Conservation (phyloP, 2,797 vertebrate genomes). For the Parotocinclus haroldoi region DNA sequence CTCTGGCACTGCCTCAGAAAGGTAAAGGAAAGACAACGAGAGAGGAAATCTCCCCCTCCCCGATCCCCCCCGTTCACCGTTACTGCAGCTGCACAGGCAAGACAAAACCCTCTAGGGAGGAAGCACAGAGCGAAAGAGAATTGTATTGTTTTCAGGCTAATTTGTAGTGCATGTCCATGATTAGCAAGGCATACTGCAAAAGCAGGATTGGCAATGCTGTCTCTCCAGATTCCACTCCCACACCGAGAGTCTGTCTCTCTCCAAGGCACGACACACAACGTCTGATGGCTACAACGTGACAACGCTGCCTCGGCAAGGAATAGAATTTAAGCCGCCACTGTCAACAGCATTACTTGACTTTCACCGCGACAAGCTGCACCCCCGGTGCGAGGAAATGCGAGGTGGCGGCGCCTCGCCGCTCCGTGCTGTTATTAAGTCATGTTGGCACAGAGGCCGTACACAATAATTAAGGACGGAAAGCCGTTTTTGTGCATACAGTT, state of each 20-base stretch:
- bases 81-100: constrained; percentile 60
- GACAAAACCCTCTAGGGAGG: constrained; percentile 61
- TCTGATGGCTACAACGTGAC: constrained; percentile 58
- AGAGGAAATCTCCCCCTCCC: constrained; percentile 56
- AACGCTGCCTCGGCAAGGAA: constrained; percentile 56
- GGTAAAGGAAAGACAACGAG: constrained; percentile 49
- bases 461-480: constrained; percentile 57
- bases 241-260: neutral
- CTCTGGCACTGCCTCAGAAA: constrained; percentile 57
- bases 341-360: constrained; percentile 57
- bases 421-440: constrained; percentile 43
- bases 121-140: constrained; percentile 45
- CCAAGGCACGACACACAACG: constrained; percentile 22
- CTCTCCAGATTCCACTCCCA: neutral
- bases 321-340: constrained; percentile 64
- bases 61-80: constrained; percentile 44
- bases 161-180: constrained; percentile 61
- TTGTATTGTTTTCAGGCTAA: constrained; percentile 62
- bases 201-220: constrained; percentile 1
- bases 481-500: constrained; percentile 53
- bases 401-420: constrained; percentile 19
- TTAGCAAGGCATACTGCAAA: constrained; percentile 59
- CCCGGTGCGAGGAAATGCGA: constrained; percentile 33
- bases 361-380: constrained; percentile 49
- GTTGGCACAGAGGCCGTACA: constrained; percentile 47